phyloP scores from a whole-genome alignment of 1,140 invertebrate species.

The Drepana arcuata region DNA sequence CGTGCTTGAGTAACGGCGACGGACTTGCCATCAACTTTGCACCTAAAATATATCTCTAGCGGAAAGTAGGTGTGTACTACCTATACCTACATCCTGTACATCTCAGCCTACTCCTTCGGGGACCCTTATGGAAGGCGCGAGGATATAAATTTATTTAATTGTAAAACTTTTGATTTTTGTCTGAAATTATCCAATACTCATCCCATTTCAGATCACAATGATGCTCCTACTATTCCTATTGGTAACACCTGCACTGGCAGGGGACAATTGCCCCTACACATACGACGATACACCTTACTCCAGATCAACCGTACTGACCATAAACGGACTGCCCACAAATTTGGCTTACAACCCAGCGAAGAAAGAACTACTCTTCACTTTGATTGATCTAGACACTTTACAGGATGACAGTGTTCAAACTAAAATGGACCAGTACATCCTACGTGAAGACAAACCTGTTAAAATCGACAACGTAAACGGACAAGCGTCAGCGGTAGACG shows the following conservation, averaged over 20 bases:
- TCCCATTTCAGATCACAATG: conserved; percentile 43
- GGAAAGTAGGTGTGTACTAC: too few species aligned
- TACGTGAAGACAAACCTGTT: conserved; percentile 35
- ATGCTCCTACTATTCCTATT: conserved; percentile 31
- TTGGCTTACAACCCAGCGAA: conserved; percentile 37
- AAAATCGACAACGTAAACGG: conserved; percentile 53
- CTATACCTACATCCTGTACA: too few species aligned
- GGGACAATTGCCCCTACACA: conserved; percentile 36
- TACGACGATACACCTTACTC: conserved; percentile 33
- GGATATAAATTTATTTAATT: too few species aligned
- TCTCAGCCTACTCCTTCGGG: too few species aligned
- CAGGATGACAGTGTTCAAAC: conserved; percentile 53
- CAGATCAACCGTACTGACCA: conserved; percentile 36
- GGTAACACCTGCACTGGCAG: conserved; percentile 20
- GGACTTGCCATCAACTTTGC: too few species aligned
- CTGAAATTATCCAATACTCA: too few species aligned
- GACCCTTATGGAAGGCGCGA: too few species aligned
- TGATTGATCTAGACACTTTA: conserved; percentile 51
- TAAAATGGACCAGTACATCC: conserved; percentile 60
- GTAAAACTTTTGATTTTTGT: too few species aligned
- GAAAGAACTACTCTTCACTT: conserved; percentile 46
- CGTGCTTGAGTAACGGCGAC: too few species aligned
- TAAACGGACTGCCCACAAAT: conserved; percentile 58
- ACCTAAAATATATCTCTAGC: too few species aligned
- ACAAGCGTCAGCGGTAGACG: conserved; percentile 48